Conservation (phyloP, 30 jellyfish, hydroid and myxozoan genomes). For the Aurelia sp. region DNA sequence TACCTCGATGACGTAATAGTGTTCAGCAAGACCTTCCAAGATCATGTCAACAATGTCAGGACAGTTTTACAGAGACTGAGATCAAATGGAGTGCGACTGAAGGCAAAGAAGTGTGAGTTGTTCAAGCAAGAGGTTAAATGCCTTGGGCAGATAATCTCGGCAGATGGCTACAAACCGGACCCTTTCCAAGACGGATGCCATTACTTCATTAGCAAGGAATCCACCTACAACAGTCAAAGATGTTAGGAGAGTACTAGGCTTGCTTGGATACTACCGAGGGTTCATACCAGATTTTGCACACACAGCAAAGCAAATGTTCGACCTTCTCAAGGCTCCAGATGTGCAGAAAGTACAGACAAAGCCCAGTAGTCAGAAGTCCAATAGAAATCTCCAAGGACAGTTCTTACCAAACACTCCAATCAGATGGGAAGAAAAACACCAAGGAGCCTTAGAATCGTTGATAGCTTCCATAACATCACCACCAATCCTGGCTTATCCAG, state of each 20-base stretch:
- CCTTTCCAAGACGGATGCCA: too few relatives aligned
- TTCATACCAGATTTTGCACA: slow-evolving; percentile 31
- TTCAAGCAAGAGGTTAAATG: neutral
- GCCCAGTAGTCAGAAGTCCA: neutral
- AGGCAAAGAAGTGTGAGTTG: slow-evolving; percentile 9
- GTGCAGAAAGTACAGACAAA: neutral
- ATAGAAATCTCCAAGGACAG: neutral
- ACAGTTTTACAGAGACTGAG: slow-evolving; percentile 10
- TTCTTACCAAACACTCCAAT: neutral
- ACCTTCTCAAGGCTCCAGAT: slow-evolving; percentile 4
- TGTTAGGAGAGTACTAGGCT: slow-evolving; percentile 44
- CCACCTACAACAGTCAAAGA: slow-evolving; percentile 5
- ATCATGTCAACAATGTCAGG: neutral
- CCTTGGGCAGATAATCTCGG: neutral
- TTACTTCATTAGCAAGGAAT: too few relatives aligned
- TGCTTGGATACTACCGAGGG: neutral
- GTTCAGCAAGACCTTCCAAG: neutral
- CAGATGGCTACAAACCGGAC: too few relatives aligned
- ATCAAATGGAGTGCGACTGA: slow-evolving; percentile 2
- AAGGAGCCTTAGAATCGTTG: neutral
- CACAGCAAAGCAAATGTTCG: slow-evolving; percentile 41
- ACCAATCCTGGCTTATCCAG: slow-evolving; percentile 31
- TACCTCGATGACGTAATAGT: slow-evolving; percentile 34
- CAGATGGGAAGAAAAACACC: neutral
- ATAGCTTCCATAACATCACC: neutral